A percentile compares a stretch with the other conserved stretches of the same genome.
Conservation (phyloP, 1,140 invertebrate genomes). For the Augochlora pura region DNA sequence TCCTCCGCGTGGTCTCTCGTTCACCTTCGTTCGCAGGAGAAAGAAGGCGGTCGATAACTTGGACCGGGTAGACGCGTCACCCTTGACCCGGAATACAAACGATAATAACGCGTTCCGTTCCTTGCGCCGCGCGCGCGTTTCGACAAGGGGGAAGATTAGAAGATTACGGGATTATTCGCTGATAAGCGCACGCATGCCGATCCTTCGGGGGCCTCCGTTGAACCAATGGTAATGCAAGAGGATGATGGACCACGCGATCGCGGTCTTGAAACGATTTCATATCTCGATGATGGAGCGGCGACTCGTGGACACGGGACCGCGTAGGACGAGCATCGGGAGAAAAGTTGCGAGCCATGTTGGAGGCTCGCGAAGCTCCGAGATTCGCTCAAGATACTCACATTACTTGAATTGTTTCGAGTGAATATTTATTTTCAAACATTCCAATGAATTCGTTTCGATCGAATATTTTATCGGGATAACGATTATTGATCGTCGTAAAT, state of each 20-base stretch:
- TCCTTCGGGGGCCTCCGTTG: not conserved
- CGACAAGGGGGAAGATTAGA: constrained; percentile 61
- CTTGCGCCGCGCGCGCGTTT: constrained; percentile 55
- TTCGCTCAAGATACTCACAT: no score
- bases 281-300: constrained; percentile 21
- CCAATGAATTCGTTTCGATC: no score
- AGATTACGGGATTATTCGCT: constrained; percentile 58
- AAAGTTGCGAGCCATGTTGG: not conserved
- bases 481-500: no score
- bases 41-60: constrained; percentile 13
- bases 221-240: constrained; percentile 19
- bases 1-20: constrained; percentile 20
- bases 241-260: constrained; percentile 34
- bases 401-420: no score
- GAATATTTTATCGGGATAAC: no score
- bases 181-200: constrained; percentile 45
- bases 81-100: constrained; percentile 57
- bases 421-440: no score
- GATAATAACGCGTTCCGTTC: constrained; percentile 56
- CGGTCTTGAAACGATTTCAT: constrained; percentile 27
- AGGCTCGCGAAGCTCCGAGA: no score
- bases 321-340: constrained; percentile 9
- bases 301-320: constrained; percentile 4
- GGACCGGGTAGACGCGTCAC: constrained; percentile 28
- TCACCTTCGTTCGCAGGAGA: constrained; percentile 31